These are phyloP conservation scores for Xiphorhynchus elegans DNA, from an alignment of 2,113 vertebrate genomes.

Conservation along the genomic window DNA sequence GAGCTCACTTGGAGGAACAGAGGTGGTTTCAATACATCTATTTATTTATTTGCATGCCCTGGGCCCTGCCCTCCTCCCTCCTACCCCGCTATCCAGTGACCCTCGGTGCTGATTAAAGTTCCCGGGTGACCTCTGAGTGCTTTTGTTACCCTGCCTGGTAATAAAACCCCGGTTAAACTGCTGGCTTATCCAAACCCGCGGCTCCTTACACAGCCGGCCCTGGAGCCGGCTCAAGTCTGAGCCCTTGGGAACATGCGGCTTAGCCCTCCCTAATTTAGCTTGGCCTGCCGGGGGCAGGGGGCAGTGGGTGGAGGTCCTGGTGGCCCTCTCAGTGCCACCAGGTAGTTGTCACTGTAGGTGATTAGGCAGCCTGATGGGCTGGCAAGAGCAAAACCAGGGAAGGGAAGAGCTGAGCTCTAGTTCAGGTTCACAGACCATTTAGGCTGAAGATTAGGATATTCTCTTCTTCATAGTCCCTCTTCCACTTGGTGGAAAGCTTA, in stretches of 20 bases:
- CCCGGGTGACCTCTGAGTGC: constrained; percentile 80
- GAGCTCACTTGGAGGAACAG: constrained; percentile 4
- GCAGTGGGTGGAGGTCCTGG: background rate
- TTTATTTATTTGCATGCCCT: constrained; percentile 63
- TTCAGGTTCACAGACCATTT: background rate
- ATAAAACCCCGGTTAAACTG: constrained; percentile 76
- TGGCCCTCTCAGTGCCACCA: background rate
- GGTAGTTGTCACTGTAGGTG: background rate
- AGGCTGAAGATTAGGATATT: background rate
- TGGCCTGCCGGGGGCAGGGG: background rate
- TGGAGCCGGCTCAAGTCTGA: constrained; percentile 45
- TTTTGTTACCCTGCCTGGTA: constrained; percentile 82
- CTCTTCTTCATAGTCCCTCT: background rate
- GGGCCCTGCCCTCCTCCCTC: constrained; percentile 59
- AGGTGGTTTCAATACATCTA: constrained; percentile 36
- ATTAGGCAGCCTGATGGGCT: background rate
- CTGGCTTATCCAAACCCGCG: constrained; percentile 70
- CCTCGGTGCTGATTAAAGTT: constrained; percentile 89
- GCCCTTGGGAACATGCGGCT: background rate
- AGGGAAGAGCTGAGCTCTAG: background rate
- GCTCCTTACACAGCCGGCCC: constrained; percentile 44
- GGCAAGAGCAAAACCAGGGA: background rate
- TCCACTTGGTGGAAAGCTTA: background rate
- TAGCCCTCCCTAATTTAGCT: background rate
- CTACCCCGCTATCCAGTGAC: constrained; percentile 85